These are phyloP conservation scores for Zaprionus bogoriensis DNA, from an alignment of 2,888 invertebrate species.

Conservation along the genomic window DNA sequence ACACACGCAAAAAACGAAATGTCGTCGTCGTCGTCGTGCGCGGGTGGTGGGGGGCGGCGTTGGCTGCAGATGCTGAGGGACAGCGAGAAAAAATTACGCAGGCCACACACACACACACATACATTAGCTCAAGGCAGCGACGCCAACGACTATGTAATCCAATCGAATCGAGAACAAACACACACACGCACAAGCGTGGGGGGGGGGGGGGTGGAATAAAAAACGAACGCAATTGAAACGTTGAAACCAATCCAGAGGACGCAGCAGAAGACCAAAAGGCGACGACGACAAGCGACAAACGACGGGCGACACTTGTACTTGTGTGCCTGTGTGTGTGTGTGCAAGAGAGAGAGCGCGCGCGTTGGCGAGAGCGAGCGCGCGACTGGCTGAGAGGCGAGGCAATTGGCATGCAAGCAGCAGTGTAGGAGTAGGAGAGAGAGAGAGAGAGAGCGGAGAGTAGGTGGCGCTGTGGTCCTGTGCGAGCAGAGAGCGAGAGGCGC, in stretches of 20 bases:
- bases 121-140: slow-evolving; percentile 29
- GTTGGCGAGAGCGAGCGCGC: neutral
- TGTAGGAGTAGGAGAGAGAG: neutral
- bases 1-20: slow-evolving; percentile 66
- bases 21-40: slow-evolving; percentile 54
- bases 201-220: slow-evolving; percentile 53
- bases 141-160: slow-evolving; percentile 65
- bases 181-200: slow-evolving; percentile 32
- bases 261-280: slow-evolving; percentile 58
- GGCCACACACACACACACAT: slow-evolving; percentile 55
- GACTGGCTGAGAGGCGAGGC: neutral
- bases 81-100: slow-evolving; percentile 46
- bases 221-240: slow-evolving; percentile 70
- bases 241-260: slow-evolving; percentile 72
- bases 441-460: neutral
- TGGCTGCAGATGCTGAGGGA: slow-evolving; percentile 57
- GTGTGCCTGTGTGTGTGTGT: neutral
- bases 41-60: slow-evolving; percentile 20
- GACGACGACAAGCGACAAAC: slow-evolving; percentile 40
- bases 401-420: slow-evolving; percentile 1
- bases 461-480: slow-evolving; percentile 3
- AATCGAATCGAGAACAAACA: slow-evolving; percentile 67
- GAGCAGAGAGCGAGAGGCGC: neutral
- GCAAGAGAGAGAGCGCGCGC: neutral
- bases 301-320: slow-evolving; percentile 63